These are phyloP conservation scores for Echinarachnius parma DNA, from an alignment of 53 echinoderm and acorn worm species.

Conservation along the genomic window DNA sequence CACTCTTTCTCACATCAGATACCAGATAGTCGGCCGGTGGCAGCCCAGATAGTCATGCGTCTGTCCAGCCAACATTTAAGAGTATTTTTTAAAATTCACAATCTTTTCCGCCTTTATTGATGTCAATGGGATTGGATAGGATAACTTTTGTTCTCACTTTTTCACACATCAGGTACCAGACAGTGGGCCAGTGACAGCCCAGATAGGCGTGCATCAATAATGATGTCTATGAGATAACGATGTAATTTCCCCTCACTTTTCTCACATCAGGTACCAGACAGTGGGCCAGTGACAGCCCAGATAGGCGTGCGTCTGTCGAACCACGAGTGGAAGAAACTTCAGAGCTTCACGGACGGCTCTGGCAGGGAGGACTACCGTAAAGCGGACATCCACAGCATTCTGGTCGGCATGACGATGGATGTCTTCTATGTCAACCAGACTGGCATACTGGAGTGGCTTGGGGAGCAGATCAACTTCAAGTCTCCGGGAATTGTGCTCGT, in stretches of 20 bases:
- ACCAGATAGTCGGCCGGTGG: too few species aligned
- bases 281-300: constrained; percentile 14
- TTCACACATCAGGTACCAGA: constrained; percentile 6
- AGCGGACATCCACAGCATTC: constrained; percentile 33
- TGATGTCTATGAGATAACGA: too few species aligned
- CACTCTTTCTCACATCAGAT: neutral
- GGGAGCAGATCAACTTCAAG: constrained; percentile 12
- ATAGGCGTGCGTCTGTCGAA: neutral
- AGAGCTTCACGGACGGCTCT: constrained; percentile 25
- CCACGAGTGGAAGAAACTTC: constrained; percentile 38
- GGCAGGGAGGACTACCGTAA: constrained; percentile 17
- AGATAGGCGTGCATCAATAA: too few species aligned
- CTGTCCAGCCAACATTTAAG: too few species aligned
- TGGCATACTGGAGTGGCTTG: constrained; percentile 21
- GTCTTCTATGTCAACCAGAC: constrained; percentile 24
- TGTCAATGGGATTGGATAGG: too few species aligned
- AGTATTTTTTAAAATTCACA: too few species aligned
- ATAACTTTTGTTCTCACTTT: neutral
- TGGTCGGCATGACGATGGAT: constrained; percentile 41
- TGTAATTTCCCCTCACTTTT: neutral
- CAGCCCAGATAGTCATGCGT: too few species aligned
- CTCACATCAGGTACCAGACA: constrained; percentile 10
- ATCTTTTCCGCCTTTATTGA: too few species aligned
- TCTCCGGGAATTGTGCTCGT: constrained; percentile 29
- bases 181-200: too few species aligned